Evolutionary conservation across 2,113 vertebrate species (phyloP), one percentile per base, ranked within the genome.

Genomic region (Lepisosteus oculatus): DNA sequence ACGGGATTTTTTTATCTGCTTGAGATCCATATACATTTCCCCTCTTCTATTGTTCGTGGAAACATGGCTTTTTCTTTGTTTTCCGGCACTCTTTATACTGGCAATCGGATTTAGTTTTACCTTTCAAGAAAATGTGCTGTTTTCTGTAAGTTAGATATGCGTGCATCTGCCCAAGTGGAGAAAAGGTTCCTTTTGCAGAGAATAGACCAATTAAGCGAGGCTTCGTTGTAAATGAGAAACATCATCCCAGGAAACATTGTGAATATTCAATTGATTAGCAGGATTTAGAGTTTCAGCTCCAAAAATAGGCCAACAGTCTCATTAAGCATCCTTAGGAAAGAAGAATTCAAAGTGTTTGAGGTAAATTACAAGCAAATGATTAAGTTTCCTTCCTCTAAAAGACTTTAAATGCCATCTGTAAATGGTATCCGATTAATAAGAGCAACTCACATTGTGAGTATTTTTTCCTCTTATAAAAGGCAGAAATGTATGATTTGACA

Each of bases 401-500:
- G 67, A 65, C 68, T 74, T 78, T 72, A 66, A 68, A 74, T 77
- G 68, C 73, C 73, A 69, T 74, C 68, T 71, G 55, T 64, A 79
- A 75, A 79, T 73, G 63, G 47, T 69, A 77, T 68, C 68, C 75
- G 76, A 74, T 77, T 76, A 68, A 69, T 70, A 75, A 76, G 74
- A 78, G 72, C 66, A 71, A 72, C 70, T 69, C 62, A 77, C 76
- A 80, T 78, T 80, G 61, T 63, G 59, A 72, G 74, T 71, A 71
- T 75, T 77, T 81, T 77, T 56, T 29, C 45, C 56, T 62, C 43
- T 44, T 66, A 11, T 45, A 68, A 73, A 73, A 51, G 44, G 55
- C 56, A 67, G 67, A 65, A 74, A 80, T 78, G 83, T 84, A 87
- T 85, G 86, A 87, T 85, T 70, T 85, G 75, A 83, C 85, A 84